phyloP scores from a whole-genome alignment of 2,888 invertebrate genomes.

The Tinea pellionella region DNA sequence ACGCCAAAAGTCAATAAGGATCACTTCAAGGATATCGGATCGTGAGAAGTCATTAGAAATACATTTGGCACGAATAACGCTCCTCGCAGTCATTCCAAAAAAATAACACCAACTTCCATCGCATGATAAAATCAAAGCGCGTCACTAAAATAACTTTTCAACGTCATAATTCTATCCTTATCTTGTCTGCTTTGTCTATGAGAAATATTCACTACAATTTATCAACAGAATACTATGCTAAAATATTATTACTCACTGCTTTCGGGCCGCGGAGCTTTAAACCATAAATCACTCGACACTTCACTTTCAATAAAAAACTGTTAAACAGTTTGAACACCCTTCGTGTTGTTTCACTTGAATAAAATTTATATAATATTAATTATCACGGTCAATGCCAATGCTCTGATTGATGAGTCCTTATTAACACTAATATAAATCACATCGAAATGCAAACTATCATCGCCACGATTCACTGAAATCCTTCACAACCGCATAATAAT shows the following conservation, averaged over 20 bases:
- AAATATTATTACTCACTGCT: background rate
- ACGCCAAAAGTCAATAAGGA: conserved; percentile 1
- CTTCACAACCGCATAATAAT: background rate
- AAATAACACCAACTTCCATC: conserved; percentile 4
- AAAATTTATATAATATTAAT: background rate
- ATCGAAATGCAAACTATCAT: background rate
- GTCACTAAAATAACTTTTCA: conserved; percentile 7
- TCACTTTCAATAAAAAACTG: background rate
- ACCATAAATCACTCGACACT: background rate
- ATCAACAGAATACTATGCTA: background rate
- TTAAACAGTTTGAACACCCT: background rate
- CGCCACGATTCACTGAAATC: background rate
- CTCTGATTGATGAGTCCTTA: background rate
- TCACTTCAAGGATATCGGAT: conserved; percentile 5
- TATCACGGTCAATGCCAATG: background rate
- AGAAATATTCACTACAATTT: background rate
- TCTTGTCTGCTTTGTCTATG: background rate
- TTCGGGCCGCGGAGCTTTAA: background rate
- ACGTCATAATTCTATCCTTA: conserved; percentile 7
- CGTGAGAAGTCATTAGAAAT: conserved; percentile 19
- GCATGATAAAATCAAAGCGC: conserved; percentile 8
- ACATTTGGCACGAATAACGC: conserved; percentile 19
- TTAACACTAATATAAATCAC: background rate
- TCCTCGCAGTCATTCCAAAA: conserved; percentile 2
- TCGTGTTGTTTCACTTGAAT: background rate